These are phyloP conservation scores for Oscheius sp. DNA, from an alignment of 2,888 invertebrate species.

Conservation along the genomic window DNA sequence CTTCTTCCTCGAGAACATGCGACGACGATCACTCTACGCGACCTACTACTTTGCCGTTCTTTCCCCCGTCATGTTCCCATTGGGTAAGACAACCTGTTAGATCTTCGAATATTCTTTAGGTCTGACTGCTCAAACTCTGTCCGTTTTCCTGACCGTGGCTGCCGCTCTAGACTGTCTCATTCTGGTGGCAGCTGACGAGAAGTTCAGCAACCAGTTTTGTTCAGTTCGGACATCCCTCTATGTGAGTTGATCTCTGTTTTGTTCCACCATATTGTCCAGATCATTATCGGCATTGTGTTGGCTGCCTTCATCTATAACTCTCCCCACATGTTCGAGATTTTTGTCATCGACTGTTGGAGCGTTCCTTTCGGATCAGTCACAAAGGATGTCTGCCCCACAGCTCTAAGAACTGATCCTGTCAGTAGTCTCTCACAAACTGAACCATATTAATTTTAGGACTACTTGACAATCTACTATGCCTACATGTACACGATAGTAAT, in stretches of 20 bases:
- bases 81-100: slow-evolving; percentile 46
- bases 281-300: slow-evolving; percentile 44
- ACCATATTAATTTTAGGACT: slow-evolving; percentile 49
- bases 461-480: slow-evolving; percentile 66
- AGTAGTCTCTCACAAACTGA: slow-evolving; percentile 13
- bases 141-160: slow-evolving; percentile 68
- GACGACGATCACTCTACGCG: slow-evolving; percentile 61
- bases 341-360: slow-evolving; percentile 69
- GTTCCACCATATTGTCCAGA: slow-evolving; percentile 41
- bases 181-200: slow-evolving; percentile 58
- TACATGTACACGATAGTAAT: slow-evolving; percentile 69
- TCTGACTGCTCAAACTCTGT: slow-evolving; percentile 58
- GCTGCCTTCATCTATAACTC: slow-evolving; percentile 64
- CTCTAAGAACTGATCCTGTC: slow-evolving; percentile 62
- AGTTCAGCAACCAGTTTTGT: slow-evolving; percentile 60
- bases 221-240: slow-evolving; percentile 55
- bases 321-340: slow-evolving; percentile 70
- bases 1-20: slow-evolving; percentile 69
- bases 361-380: slow-evolving; percentile 58
- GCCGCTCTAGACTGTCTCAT: slow-evolving; percentile 70
- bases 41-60: slow-evolving; percentile 64
- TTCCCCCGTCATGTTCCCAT: slow-evolving; percentile 68
- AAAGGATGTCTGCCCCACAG: slow-evolving; percentile 71
- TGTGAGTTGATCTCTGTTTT: slow-evolving; percentile 35
- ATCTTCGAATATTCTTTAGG: slow-evolving; percentile 23